Evolutionary conservation across 2,888 invertebrate species (phyloP).

Genomic region (Xylota sylvarum): DNA sequence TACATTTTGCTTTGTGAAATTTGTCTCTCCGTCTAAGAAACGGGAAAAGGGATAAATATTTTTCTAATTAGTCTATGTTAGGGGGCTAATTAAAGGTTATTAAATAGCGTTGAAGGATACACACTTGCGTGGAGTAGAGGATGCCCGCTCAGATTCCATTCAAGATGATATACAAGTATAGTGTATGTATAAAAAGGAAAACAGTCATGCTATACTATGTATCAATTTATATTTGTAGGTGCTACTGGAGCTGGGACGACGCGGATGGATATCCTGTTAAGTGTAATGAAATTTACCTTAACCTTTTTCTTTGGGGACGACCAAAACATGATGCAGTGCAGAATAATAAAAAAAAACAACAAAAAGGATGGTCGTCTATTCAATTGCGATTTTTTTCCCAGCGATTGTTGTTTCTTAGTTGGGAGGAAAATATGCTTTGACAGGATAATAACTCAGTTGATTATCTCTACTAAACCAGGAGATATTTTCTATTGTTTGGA

Average conservation of each 20-base stretch:
- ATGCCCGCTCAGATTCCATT: slow-evolving; percentile 7
- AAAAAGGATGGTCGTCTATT: not conserved
- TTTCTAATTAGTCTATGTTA: slow-evolving; percentile 55
- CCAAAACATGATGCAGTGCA: not conserved
- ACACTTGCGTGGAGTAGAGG: slow-evolving; percentile 14
- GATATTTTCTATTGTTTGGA: not conserved
- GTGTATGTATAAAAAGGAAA: too few relatives aligned
- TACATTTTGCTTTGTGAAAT: slow-evolving; percentile 33
- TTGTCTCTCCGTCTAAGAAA: slow-evolving; percentile 32
- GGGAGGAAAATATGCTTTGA: not conserved
- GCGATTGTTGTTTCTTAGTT: not conserved
- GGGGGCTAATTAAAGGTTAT: slow-evolving; percentile 56
- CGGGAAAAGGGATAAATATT: slow-evolving; percentile 50
- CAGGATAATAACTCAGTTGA: slow-evolving; percentile 8
- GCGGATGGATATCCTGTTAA: slow-evolving; percentile 8
- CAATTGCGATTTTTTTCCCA: not conserved
- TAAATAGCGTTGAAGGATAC: slow-evolving; percentile 30
- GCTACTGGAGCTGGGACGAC: not conserved
- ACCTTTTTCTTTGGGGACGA: not conserved
- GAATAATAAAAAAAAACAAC: not conserved
- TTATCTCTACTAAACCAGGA: not conserved
- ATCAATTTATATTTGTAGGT: slow-evolving; percentile 2
- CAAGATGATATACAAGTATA: slow-evolving; percentile 10
- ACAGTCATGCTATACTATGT: not conserved
- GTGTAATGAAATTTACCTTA: slow-evolving; percentile 24